Percentiles rank a stretch among this genome's conserved stretches.
Conservation (phyloP, 1,140 invertebrate genomes). For the Grapholita molesta region DNA sequence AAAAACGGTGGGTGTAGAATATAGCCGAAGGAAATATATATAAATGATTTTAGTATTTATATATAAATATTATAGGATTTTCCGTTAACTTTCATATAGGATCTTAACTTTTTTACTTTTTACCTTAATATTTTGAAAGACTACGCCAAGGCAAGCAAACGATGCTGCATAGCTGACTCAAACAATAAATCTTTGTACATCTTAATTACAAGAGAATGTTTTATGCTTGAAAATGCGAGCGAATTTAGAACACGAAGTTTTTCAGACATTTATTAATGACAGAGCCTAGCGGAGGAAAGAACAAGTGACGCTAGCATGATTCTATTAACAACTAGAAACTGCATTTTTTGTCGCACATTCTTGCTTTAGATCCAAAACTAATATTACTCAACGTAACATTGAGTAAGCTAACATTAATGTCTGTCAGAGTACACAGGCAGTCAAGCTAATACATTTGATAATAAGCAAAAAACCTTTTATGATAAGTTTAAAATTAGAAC, state of each 20-base stretch:
- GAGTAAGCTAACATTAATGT: too few relatives aligned
- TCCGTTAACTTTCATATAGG: not conserved
- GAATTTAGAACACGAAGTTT: conserved; percentile 9
- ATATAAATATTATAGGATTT: not conserved
- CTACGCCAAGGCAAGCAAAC: not conserved
- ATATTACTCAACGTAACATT: too few relatives aligned
- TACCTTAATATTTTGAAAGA: not conserved
- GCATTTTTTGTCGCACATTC: not conserved
- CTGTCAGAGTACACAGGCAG: too few relatives aligned
- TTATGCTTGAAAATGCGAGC: conserved; percentile 9
- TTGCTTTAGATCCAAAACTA: too few relatives aligned
- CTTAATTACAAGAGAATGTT: conserved; percentile 1
- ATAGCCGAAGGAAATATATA: too few relatives aligned
- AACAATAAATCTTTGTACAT: conserved; percentile 13
- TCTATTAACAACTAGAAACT: not conserved
- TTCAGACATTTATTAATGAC: not conserved
- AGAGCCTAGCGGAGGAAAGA: not conserved
- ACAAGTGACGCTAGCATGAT: not conserved
- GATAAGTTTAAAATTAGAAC: too few relatives aligned
- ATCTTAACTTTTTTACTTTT: not conserved
- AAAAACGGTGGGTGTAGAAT: too few relatives aligned
- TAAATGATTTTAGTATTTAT: too few relatives aligned
- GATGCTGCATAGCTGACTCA: not conserved
- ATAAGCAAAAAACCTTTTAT: too few relatives aligned
- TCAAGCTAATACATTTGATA: too few relatives aligned